A percentile compares a stretch with the other conserved stretches of the same genome.
phyloP scores from a whole-genome alignment of 2,888 invertebrate genomes.

The Harpagoxenus sublaevis region DNA sequence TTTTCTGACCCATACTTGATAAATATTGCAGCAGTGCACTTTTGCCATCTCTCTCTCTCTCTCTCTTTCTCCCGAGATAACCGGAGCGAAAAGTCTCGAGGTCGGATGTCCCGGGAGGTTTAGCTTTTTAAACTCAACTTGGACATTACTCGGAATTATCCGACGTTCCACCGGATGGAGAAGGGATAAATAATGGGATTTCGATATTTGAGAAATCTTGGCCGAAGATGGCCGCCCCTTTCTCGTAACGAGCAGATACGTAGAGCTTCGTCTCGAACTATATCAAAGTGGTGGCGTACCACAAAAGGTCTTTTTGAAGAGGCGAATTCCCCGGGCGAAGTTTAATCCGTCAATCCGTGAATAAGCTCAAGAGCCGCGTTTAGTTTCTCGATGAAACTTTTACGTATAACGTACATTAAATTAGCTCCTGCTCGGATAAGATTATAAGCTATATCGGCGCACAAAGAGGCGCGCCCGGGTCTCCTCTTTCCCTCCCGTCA shows the following conservation, averaged over 20 bases:
- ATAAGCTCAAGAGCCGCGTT: constrained; percentile 47
- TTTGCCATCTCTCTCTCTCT: constrained; percentile 28
- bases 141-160: constrained; percentile 53
- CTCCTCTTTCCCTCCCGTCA: not conserved
- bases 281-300: constrained; percentile 68
- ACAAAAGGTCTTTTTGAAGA: constrained; percentile 55
- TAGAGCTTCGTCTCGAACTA: constrained; percentile 24
- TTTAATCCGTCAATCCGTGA: constrained; percentile 65
- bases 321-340: constrained; percentile 57
- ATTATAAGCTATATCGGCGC: constrained; percentile 51
- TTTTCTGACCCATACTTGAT: constrained; percentile 65
- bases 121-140: constrained; percentile 51
- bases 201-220: constrained; percentile 53
- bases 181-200: constrained; percentile 38
- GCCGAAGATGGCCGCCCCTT: constrained; percentile 45
- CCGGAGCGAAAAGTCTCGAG: constrained; percentile 17
- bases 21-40: constrained; percentile 35
- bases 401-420: constrained; percentile 64
- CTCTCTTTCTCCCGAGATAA: constrained; percentile 37
- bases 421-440: constrained; percentile 60
- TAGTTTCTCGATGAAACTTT: constrained; percentile 71
- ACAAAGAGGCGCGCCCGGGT: not conserved
- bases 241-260: constrained; percentile 39
- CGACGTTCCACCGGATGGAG: not conserved
- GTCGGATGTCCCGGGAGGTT: constrained; percentile 1